Base-by-base conservation (phyloP, 2,113 vertebrate species). In the Genyomyrus donnyi region DNA sequence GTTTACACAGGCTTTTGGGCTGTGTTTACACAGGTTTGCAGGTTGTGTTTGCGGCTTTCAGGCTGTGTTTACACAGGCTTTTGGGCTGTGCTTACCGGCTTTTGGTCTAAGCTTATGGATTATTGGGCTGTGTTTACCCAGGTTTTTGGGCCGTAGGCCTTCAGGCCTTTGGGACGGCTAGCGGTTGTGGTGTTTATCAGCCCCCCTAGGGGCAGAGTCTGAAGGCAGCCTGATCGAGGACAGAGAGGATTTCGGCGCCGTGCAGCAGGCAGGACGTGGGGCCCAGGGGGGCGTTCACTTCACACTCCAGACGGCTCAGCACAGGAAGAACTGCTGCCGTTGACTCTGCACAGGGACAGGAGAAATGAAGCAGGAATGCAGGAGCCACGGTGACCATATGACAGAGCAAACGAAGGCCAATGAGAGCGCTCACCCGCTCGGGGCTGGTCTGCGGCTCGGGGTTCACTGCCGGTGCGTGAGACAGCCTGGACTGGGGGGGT, bases 161-260 rank as follows among this genome's bases (percentile, higher is more conserved):
- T 49, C 10, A 10, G 50, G 3, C 52, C 48, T 11, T 49, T 2
- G 10, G 50, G 53, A 56, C 21, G 53, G 17, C 8, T 27, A 27
- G 62, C n/a, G 11, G 70, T 39, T 31, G 56, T 21, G 50, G 13
- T 21, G 27, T 53, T 24, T 58, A n/a, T 6, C 21, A 0, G 21
- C 77, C 19, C 2, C 52, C 52, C 35, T 83, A 89, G 6, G 77
- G 77, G 80, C 48, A 84, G 31, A 89, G 89, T 21, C 83, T 80
- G 70, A 89, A 90, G 19, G 85, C 50, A n/a, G 92, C 92, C 92
- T 94, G 92, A 91, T 94, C 94, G 88, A 94, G 90, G 27, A 92
- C 91, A 0, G 90, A 85, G 8, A 88, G 91, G 50, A 94, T 91
- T 88, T 94, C 94, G 27, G 90, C 80, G 2, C 94, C 93, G 27